Evolutionary conservation across 2,888 invertebrate genomes (phyloP).

Genomic region (Fissipunctia ypsillon): DNA sequence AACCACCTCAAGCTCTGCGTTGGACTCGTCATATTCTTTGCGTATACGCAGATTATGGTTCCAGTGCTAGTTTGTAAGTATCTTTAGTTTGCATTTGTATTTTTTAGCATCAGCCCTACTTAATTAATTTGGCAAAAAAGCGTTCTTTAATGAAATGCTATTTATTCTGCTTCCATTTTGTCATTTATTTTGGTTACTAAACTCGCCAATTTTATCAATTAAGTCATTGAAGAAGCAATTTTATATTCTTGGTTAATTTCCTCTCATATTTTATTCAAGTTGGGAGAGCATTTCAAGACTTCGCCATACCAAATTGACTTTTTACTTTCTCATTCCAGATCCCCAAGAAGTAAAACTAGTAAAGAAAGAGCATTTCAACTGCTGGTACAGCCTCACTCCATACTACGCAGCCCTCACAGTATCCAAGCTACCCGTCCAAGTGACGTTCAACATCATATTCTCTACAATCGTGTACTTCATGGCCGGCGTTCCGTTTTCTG

Average conservation of each 20-base stretch:
- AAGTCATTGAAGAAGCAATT: background rate
- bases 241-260: background rate
- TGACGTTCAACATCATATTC: constrained; percentile 91
- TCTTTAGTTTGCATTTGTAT: background rate
- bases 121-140: background rate
- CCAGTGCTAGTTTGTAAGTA: constrained; percentile 93
- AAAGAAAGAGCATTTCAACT: constrained; percentile 93
- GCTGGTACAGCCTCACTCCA: constrained; percentile 92
- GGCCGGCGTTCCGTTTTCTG: constrained; percentile 93
- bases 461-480: constrained; percentile 91
- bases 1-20: constrained; percentile 93
- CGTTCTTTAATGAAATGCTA: too few species aligned
- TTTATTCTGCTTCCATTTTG: too few species aligned
- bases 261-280: background rate
- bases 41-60: constrained; percentile 93
- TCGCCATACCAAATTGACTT: background rate
- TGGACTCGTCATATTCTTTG: constrained; percentile 92
- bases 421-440: constrained; percentile 91
- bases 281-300: background rate
- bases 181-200: background rate
- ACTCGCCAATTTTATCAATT: background rate
- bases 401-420: constrained; percentile 92
- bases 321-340: constrained; percentile 82
- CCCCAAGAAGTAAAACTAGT: constrained; percentile 93
- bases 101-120: background rate